Base-by-base conservation (phyloP, 1,140 invertebrate genomes). In the Pararge aegeria region DNA sequence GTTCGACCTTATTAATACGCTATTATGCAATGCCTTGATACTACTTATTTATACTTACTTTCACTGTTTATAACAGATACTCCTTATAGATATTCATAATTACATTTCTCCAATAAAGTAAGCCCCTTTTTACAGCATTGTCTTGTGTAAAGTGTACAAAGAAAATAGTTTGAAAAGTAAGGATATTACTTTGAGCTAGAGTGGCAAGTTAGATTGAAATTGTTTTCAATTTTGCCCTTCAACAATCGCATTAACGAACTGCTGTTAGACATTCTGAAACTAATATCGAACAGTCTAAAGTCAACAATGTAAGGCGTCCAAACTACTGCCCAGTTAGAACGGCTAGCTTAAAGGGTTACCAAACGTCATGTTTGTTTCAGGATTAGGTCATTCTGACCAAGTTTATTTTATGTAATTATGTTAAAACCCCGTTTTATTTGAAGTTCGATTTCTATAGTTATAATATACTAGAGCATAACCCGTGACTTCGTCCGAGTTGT, bases 161-260 rank as follows among this genome's bases (percentile, higher is more conserved):
- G 30, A 34, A 34, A 34, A 34, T 34, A 34, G 30, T 34, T 34
- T 34, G 10, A 7, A 34, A 34, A 34, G 3, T 34, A 12, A 34
- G 3, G 30, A 34, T 34, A 34, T 34, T 34, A 34, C 30, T 34
- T 34, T 34, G 30, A 34, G 30, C 30, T 34, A 34, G 12, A 34
- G 30, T 34, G 30, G 3, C 30, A 34, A 34, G 30, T 34, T 34
- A 34, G 30, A 34, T 34, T 34, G 30, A 34, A 34, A 34, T 34
- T 34, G 30, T 34, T 34, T 34, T 34, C 30, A 34, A 34, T 34
- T 34, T 34, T 34, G 30, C 30, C 30, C 30, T 34, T 34, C 30
- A 34, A 34, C 30, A 34, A 34, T 34, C 10, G n/a, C 10, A 34
- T 34, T 34, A 34, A 4, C 3, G 30, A 12, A 24, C 3, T 24